Evolutionary conservation across 1,140 invertebrate species (phyloP).

Genomic region (Conus ventricosus): DNA sequence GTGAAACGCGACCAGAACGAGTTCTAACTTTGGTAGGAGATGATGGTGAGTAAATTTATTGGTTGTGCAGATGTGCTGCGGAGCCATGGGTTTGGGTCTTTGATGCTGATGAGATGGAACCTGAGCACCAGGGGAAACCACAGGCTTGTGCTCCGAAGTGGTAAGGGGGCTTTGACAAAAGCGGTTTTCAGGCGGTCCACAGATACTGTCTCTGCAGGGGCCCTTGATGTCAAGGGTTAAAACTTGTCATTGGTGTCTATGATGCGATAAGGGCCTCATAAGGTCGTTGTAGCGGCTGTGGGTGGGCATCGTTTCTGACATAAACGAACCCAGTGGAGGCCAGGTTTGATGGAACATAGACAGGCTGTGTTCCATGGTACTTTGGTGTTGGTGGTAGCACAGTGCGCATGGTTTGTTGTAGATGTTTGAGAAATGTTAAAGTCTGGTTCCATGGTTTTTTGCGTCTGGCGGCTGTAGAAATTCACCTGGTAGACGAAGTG

Average conservation of each 20-base stretch:
- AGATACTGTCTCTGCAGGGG: neutral
- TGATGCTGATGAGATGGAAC: neutral
- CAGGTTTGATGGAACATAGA: conserved; percentile 33
- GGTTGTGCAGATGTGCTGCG: neutral
- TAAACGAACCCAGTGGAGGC: conserved; percentile 18
- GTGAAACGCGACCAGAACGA: too few species aligned
- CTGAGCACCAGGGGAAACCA: neutral
- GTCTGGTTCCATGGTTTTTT: neutral
- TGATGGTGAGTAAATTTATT: too few species aligned
- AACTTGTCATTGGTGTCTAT: conserved; percentile 20
- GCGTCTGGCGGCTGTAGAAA: conserved; percentile 8
- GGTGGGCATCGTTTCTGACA: conserved; percentile 28
- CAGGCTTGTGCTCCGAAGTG: neutral
- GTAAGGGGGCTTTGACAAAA: neutral
- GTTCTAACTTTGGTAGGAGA: neutral
- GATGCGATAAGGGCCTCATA: conserved; percentile 42
- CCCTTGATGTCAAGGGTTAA: conserved; percentile 32
- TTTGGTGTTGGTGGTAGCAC: neutral
- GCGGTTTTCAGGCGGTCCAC: conserved; percentile 37
- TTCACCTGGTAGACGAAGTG: conserved; percentile 29
- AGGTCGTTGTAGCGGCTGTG: conserved; percentile 1
- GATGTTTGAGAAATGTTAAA: neutral
- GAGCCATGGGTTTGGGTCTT: neutral
- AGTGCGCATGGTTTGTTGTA: conserved; percentile 20
- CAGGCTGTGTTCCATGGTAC: neutral